Evolutionary conservation across 1,140 invertebrate species (phyloP).

Genomic region (Hetaerina americana): DNA sequence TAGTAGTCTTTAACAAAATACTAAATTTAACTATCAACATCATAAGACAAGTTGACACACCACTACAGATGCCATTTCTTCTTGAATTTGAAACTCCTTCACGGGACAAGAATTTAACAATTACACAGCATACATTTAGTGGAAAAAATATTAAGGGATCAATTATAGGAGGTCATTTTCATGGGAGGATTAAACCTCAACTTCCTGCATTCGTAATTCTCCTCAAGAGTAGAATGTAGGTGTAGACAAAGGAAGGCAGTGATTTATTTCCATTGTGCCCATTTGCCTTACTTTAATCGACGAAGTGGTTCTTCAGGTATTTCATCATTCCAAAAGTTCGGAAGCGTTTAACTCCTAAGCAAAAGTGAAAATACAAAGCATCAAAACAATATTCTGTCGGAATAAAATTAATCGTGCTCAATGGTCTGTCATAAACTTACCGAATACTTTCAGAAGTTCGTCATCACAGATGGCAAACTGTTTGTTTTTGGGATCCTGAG

Average conservation of each 20-base stretch:
- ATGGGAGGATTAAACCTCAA: not conserved
- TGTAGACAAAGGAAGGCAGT: not conserved
- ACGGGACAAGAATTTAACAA: not conserved
- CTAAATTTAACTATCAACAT: not conserved
- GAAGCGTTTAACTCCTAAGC: constrained; percentile 68
- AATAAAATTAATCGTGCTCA: not conserved
- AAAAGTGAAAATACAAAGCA: constrained; percentile 14
- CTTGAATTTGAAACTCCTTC: not conserved
- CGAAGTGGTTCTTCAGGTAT: constrained; percentile 80
- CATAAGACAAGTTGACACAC: not conserved
- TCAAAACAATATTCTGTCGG: not conserved
- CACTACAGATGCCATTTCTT: not conserved
- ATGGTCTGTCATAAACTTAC: constrained; percentile 23
- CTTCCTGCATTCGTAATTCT: not conserved
- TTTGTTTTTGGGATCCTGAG: constrained; percentile 80
- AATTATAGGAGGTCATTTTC: not conserved
- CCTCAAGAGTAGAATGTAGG: not conserved
- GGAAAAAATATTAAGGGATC: not conserved
- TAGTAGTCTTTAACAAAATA: not conserved
- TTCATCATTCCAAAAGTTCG: constrained; percentile 93
- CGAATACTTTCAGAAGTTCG: constrained; percentile 76
- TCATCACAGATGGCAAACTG: constrained; percentile 89
- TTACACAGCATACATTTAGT: not conserved
- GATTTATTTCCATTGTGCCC: not conserved
- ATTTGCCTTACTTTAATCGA: constrained; percentile 37